Evolutionary conservation across 23 tunicate genomes (phyloP), one percentile per base, ranked within the genome.

Genomic region (Ciona savignyi): DNA sequence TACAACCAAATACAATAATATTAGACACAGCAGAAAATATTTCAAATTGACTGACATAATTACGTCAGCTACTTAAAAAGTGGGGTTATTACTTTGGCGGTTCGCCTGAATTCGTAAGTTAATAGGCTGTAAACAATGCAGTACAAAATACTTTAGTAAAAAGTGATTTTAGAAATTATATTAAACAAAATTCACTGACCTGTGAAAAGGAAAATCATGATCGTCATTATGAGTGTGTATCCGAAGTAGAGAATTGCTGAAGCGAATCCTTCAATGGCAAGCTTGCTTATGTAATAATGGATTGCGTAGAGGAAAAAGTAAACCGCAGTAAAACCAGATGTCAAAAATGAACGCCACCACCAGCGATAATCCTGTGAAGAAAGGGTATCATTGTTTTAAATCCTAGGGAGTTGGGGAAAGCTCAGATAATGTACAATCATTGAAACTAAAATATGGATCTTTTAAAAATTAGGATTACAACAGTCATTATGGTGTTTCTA

Each of bases 291-390:
- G 83, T 95, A 95, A 71, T 83, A 95, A 65, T 90, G 96, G 21
- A 91, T 78, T 0, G 99, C 84, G 60, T 95, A 95, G 49, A 89
- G 11, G 75, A 89, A 81, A 65, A 95, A 95, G 61, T 95, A 95
- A 56, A 89, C 81, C 2, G 99, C 99, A 25, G 99, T 87, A 82
- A 84, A 95, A 1, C 99, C 99, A 23, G 95, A 74, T 19, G 99
- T 95, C 32, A 95, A 76, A 66, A 85, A 95, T 25, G 88, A 80
- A 35, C 99, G 83, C 99, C 99, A 95, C 99, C 99, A 95, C 99
- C 99, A 95, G 30, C 95, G 86, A 74, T 95, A 95, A 80, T 95
- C 99, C 93, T 91, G 86, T 23, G 28, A 24, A 63, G 22, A 63
- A 4, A 42, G n/a, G n/a, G n/a, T n/a, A n/a, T n/a, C n/a, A n/a